phyloP scores from a whole-genome alignment of 2,113 vertebrate genomes.

The Saguinus midas region DNA sequence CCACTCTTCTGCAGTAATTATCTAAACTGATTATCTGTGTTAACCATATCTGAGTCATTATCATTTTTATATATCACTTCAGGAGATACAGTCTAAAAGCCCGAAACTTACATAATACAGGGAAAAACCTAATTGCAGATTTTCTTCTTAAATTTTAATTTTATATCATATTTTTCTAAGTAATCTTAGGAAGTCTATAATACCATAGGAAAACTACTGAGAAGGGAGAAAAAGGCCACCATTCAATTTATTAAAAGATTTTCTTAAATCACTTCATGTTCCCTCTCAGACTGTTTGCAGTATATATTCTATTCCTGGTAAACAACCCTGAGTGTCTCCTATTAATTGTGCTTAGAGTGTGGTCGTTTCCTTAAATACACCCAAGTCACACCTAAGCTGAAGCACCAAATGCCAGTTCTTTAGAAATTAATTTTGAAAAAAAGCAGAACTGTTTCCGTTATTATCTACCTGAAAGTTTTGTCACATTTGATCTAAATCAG shows the following conservation, averaged over 20 bases:
- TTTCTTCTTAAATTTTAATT: slow-evolving; percentile 51
- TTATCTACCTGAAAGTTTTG: not conserved
- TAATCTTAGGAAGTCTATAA: slow-evolving; percentile 34
- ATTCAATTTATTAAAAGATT: slow-evolving; percentile 29
- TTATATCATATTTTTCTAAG: not conserved
- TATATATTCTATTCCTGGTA: slow-evolving; percentile 57
- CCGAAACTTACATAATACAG: not conserved
- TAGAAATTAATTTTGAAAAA: not conserved
- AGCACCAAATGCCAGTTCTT: slow-evolving; percentile 47
- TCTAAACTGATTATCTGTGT: slow-evolving; percentile 41
- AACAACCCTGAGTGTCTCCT: slow-evolving; percentile 27
- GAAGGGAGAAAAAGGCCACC: not conserved
- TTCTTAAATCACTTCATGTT: slow-evolving; percentile 43
- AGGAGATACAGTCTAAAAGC: slow-evolving; percentile 25
- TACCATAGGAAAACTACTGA: slow-evolving; percentile 34
- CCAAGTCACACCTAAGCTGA: slow-evolving; percentile 58
- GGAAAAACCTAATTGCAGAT: not conserved
- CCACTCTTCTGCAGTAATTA: slow-evolving; percentile 12
- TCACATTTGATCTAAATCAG: not conserved
- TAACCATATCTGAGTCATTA: slow-evolving; percentile 17
- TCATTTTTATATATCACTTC: slow-evolving; percentile 46
- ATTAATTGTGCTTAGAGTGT: slow-evolving; percentile 60
- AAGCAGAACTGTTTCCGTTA: not conserved
- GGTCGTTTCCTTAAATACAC: slow-evolving; percentile 63
- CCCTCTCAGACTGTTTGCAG: slow-evolving; percentile 42